These are phyloP conservation scores for Catocala nupta DNA, from an alignment of 2,888 invertebrate genomes.

Conservation along the genomic window DNA sequence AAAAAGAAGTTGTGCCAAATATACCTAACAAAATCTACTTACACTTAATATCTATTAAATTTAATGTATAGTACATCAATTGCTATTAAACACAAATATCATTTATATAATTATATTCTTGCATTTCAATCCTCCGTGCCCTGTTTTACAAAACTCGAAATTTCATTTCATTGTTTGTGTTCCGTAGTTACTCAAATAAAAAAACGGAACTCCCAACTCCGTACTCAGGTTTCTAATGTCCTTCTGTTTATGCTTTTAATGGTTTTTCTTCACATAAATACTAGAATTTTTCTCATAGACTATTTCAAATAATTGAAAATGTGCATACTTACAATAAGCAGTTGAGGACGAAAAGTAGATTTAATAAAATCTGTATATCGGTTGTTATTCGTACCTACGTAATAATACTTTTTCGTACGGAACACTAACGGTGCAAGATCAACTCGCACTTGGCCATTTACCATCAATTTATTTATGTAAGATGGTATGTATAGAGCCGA, in stretches of 20 bases:
- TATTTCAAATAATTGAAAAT: too few relatives aligned
- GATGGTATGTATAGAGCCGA: constrained; percentile 5
- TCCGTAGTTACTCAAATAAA: background rate
- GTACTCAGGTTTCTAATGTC: too few relatives aligned
- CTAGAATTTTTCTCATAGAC: too few relatives aligned
- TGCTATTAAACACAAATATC: constrained; percentile 2
- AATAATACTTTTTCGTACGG: too few relatives aligned
- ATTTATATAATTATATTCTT: constrained; percentile 2
- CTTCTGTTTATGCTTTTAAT: too few relatives aligned
- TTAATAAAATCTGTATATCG: too few relatives aligned
- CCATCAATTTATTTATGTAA: background rate
- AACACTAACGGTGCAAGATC: too few relatives aligned
- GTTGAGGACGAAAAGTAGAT: too few relatives aligned
- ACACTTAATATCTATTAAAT: background rate
- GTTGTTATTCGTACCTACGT: too few relatives aligned
- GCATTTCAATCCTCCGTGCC: constrained; percentile 2
- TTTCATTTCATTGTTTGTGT: background rate
- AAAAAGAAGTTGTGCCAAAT: constrained; percentile 11
- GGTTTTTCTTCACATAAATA: too few relatives aligned
- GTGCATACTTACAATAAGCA: too few relatives aligned
- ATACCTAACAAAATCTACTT: constrained; percentile 7
- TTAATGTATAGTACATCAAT: background rate
- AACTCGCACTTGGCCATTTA: background rate
- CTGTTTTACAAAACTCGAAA: constrained; percentile 2
- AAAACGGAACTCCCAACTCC: too few relatives aligned